Conservation (phyloP, 64 coral and sea anemone species). For the Hydrozoanthus tunicans region DNA sequence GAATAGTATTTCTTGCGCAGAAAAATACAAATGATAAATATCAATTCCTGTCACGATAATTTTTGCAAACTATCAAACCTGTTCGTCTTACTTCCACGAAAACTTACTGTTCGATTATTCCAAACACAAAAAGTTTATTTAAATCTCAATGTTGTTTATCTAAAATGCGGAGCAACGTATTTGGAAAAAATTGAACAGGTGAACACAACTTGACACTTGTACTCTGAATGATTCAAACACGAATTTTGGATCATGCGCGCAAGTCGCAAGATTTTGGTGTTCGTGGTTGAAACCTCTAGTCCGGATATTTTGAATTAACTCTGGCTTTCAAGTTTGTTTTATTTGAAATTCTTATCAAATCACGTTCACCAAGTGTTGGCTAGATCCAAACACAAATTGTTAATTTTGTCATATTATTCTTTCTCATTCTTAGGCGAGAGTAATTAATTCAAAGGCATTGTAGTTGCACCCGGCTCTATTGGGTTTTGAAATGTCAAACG, state of each 20-base stretch:
- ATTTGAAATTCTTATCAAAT: neutral
- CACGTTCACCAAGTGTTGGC: too few species aligned
- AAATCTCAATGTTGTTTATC: neutral
- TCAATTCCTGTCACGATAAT: neutral
- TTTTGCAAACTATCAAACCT: neutral
- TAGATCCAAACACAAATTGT: too few species aligned
- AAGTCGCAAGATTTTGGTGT: neutral
- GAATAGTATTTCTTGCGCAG: neutral
- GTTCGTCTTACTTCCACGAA: neutral
- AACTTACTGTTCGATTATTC: neutral
- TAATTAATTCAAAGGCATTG: neutral
- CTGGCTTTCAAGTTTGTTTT: neutral
- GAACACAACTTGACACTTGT: neutral
- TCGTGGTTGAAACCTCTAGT: too few species aligned
- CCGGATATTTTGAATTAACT: neutral
- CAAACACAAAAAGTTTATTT: neutral
- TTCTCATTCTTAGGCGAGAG: neutral
- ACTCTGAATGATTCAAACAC: neutral
- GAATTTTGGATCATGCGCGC: neutral
- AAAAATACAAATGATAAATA: neutral
- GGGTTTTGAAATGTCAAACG: neutral
- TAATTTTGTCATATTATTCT: too few species aligned
- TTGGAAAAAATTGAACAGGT: constrained; percentile 37
- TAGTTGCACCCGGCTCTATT: neutral
- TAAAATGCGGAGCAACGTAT: neutral